Percentiles rank a stretch among this genome's conserved stretches.
Conservation (phyloP, 1,140 invertebrate species). For the Drosophila paulistorum region DNA sequence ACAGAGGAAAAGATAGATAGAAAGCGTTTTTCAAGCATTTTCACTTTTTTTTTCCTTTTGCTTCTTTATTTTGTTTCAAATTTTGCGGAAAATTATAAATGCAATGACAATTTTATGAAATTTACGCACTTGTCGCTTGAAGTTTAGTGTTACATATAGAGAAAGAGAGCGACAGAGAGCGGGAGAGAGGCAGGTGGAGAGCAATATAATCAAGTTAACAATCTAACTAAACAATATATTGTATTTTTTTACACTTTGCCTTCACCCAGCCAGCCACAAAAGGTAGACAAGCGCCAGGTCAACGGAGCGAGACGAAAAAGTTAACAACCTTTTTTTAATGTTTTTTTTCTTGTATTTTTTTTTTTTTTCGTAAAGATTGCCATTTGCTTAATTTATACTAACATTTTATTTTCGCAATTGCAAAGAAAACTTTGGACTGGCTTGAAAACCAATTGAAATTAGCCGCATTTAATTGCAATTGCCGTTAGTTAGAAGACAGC, state of each 20-base stretch:
- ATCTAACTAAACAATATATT: conserved; percentile 19
- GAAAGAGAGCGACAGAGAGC: background rate
- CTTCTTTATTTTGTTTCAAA: background rate
- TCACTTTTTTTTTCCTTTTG: conserved; percentile 40
- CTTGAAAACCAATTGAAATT: conserved; percentile 52
- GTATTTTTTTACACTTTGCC: conserved; percentile 37
- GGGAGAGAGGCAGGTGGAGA: background rate
- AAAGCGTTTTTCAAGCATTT: conserved; percentile 59
- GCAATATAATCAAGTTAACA: conserved; percentile 9
- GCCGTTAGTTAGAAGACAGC: conserved; percentile 49
- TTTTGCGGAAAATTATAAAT: conserved; percentile 59
- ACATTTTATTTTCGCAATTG: conserved; percentile 20
- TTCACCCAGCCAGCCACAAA: conserved; percentile 34
- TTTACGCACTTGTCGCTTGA: conserved; percentile 27
- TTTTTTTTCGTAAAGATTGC: background rate
- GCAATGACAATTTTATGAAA: conserved; percentile 16
- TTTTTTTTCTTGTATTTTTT: background rate
- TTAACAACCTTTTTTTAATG: conserved; percentile 62
- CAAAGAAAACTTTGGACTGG: conserved; percentile 37
- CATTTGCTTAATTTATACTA: conserved; percentile 44
- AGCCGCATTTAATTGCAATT: conserved; percentile 61
- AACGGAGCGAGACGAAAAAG: conserved; percentile 52
- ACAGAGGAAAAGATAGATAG: conserved; percentile 58
- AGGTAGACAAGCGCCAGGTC: conserved; percentile 30
- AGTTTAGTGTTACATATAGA: conserved; percentile 35